Base-by-base conservation (phyloP, 92 coral and sea anemone genomes). In the Bergia puertoricense region DNA sequence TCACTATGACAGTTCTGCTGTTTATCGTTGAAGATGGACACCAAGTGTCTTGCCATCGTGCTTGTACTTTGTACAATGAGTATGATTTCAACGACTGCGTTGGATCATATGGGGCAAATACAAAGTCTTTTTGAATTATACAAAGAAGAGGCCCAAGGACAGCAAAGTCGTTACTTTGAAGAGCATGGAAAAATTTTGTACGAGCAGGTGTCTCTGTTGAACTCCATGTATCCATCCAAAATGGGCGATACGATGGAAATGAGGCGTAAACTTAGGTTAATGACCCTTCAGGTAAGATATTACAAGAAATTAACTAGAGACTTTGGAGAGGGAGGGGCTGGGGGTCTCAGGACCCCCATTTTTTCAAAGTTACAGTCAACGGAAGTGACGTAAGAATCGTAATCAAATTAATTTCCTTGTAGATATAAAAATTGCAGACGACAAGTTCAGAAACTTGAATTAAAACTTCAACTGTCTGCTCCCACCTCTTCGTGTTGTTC, bases 141-240 rank as follows among this genome's bases (percentile, higher is more conserved):
- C 79, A 75, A 7, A 5, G 79, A 16, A 20, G 2, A 62, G 69
- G 30, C 48, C 42, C 8, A 18, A 39, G 45, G 46, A 38, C 78
- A 74, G 18, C 22, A 39, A 9, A 39, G 16, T 38, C 78, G 78
- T 2, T 74, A 74, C 46, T 74, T 74, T 74, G 78, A 39, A 75
- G 22, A 15, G 23, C 9, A 75, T 9, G 79, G 79, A 8, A 75
- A 41, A 11, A 18, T 11, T 1, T 11, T 75, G 18, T 75, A 75
- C 15, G 79, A 75, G 15, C 79, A 75, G 37, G 79, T 75, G 1
- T 75, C 79, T 11, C 79, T 75, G 51, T 22, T 75, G 9, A 75
- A 75, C 46, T 75, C 79, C 11, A 41, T 75, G 23, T 42, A 8
- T 75, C 46, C 8, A 3, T 30, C 79, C 7, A 75, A 75, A n/a